These are phyloP conservation scores for Glaucidium brasilianum DNA, from an alignment of 2,113 vertebrate genomes.

Conservation along the genomic window DNA sequence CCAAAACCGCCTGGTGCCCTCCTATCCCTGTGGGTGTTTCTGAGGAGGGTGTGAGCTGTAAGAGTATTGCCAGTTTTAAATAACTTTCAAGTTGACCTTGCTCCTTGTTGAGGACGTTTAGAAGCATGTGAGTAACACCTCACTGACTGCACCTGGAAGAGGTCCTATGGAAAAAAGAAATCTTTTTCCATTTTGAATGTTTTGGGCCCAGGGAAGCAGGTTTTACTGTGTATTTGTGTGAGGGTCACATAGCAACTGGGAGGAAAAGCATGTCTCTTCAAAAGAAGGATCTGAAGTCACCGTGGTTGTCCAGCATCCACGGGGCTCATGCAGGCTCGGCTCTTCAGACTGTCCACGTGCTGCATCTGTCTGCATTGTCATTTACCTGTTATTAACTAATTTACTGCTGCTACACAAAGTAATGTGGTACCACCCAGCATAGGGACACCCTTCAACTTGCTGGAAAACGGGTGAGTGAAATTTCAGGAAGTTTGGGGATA, in stretches of 20 bases:
- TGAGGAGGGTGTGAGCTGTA: neutral
- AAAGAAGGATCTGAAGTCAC: neutral
- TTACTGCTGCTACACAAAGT: neutral
- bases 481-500: neutral
- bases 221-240: neutral
- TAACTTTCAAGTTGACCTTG: neutral
- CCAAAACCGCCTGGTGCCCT: neutral
- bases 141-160: neutral
- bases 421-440: neutral
- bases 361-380: neutral
- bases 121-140: neutral
- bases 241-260: conserved; percentile 28
- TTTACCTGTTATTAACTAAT: neutral
- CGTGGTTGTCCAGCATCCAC: neutral
- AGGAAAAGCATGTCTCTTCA: neutral
- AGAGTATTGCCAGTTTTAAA: neutral
- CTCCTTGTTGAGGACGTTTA: neutral
- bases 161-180: neutral
- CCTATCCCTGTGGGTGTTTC: neutral
- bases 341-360: neutral
- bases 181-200: neutral
- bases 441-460: neutral
- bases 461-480: neutral
- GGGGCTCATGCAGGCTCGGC: neutral
- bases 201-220: neutral